Base-by-base conservation (phyloP, 2,888 invertebrate species). In the Schizotus pectinicornis region DNA sequence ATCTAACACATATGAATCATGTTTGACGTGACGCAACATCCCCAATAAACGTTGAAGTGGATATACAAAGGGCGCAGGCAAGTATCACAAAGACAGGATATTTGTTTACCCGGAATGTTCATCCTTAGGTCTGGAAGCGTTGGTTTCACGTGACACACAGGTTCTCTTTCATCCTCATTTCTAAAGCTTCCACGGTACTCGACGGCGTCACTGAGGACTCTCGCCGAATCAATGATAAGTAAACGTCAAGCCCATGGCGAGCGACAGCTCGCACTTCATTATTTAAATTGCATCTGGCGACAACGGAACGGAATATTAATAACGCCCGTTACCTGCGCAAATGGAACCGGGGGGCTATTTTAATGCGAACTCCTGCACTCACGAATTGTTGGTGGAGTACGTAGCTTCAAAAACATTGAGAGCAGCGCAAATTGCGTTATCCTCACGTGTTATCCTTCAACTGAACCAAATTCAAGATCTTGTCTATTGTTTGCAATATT, bases 21-120 rank as follows among this genome's bases (percentile, higher is more conserved):
- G 52, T 57, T 56, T 50, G 57, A 58, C 48, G 45, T 52, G 49
- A 48, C 37, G 49, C 54, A 47, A 57, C 57, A 52, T 51, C 52
- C 47, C 57, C 57, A 51, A 51, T 52, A 57, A 46, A 47, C 34
- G 51, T 13, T 47, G 30, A 57, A 57, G 57, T 41, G 57, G 52
- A 53, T 58, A 51, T 59, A 61, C 56, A 62, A 64, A 62, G 62
- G 54, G 59, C 50, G 59, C 37, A 53, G 45, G 54, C 47, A 55
- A 57, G 58, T 56, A 60, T 59, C 58, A 62, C 65, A 65, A 63
- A 63, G 65, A 60, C 63, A 51, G 55, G 63, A 61, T 63, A 65
- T 64, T 66, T 64, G 66, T 66, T 66, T 66, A 64, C 66, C 51
- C 45, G 58, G 47, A 51, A 56, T 51, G 57, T 50, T 62, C 59